Conservation (phyloP, 2,888 invertebrate genomes). For the Invenusta paracnida region DNA sequence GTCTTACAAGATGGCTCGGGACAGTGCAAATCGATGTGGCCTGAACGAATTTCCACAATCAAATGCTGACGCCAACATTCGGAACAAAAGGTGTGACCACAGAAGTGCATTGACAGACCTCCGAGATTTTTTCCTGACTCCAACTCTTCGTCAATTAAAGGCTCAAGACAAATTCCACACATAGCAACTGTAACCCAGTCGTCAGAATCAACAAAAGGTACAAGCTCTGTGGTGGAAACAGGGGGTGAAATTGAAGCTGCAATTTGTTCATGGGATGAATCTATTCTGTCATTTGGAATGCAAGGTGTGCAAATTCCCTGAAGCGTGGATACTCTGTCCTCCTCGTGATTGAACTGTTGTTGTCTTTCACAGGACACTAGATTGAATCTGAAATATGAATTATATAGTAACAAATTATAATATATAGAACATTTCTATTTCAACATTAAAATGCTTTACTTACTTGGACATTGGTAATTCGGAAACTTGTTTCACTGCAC, state of each 20-base stretch:
- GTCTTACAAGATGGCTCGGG: neutral
- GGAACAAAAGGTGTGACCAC: constrained; percentile 5
- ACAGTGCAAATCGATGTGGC: neutral
- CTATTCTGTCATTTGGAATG: neutral
- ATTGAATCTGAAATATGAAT: neutral
- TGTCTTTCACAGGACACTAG: neutral
- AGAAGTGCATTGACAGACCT: neutral
- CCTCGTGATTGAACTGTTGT: neutral
- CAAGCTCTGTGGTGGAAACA: neutral
- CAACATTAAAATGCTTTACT: no score
- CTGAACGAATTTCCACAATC: neutral
- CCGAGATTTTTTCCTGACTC: neutral
- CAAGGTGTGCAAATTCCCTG: neutral
- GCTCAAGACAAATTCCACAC: neutral
- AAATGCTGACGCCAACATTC: constrained; percentile 26
- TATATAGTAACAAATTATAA: neutral
- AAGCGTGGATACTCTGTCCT: neutral
- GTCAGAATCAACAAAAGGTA: neutral
- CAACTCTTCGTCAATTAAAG: neutral
- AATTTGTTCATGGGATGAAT: neutral
- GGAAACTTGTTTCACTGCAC: neutral
- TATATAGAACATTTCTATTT: no score
- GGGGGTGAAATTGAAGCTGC: neutral
- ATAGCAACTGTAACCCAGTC: neutral
- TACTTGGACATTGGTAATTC: neutral